Evolutionary conservation across 2,797 vertebrate species (phyloP), one percentile per base, ranked within the genome.

Genomic region (Stomatorhinus walkeri): DNA sequence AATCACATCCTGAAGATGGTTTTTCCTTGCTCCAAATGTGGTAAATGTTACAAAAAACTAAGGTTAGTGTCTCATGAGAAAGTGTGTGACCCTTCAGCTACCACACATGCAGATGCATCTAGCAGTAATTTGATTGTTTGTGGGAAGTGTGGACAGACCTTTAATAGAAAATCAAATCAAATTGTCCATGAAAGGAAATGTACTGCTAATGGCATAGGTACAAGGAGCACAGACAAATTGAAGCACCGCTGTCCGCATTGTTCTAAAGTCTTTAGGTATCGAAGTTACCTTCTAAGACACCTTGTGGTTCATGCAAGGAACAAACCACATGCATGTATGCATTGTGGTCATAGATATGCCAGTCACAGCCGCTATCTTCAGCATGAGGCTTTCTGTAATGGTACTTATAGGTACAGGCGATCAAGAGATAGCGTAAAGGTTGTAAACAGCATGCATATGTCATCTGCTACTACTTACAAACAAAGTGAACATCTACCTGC

Each of bases 331-430:
- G 10, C 90, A 56, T 96, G 95, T 90, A 90, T 91, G 89, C 93
- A 92, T 89, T 96, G 96, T 92, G 93, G 92, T n/a, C 89, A 93
- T 36, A 92, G 92, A 92, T 96, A 88, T 91, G 16, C 32, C 59
- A 91, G 48, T 89, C 89, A 83, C 28, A 19, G 90, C 4, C 59
- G 84, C 90, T 94, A 92, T 90, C 90, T 93, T 72, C 91, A 93
- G 52, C 96, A 96, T 90, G 93, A 96, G 92, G 91, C 91, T 40
- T 91, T 91, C 88, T 96, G 95, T 93, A 59, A 93, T 88, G 91
- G 90, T 10, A n/a, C 90, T 32, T n/a, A 89, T 12, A 91, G 89
- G 86, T 76, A 89, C 8, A 79, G 1, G 5, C 32, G 84, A 59
- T 56, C 90, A n/a, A 85, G 3, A 16, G 59, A 32, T 54, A 88